Evolutionary conservation across 2,797 vertebrate genomes (phyloP), one percentile per base, ranked within the genome.

Genomic region (Apogon hyalosoma): DNA sequence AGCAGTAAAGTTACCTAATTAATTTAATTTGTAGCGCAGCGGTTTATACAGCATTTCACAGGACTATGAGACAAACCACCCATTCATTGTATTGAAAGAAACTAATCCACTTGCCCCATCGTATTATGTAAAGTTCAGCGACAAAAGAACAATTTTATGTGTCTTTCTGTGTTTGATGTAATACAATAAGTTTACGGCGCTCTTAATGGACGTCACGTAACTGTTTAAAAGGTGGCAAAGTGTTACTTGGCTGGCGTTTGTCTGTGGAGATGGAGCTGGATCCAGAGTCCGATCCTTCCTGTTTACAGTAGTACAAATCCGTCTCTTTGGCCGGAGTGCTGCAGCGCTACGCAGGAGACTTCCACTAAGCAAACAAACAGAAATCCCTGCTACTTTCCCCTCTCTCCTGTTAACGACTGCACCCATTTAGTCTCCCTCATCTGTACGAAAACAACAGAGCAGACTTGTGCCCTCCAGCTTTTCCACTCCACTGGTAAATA

Each of bases 361-460:
- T 77, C 56, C 31, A 45, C 79, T 75, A 77, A 82, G 80, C 82
- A 89, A 90, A 90, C 87, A 91, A 89, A 88, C 85, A 86, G 55
- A 63, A 56, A 80, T 72, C 84, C 67, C 64, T 67, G 71, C 85
- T 79, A 79, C 77, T 85, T 81, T 81, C 75, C 83, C 40, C 72
- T 84, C 71, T 41, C 78, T 73, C 55, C 78, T 64, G 53, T 81
- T 84, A 79, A 85, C 77, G 41, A 77, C 80, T 78, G 64, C 7
- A 7, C 76, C 72, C 73, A 84, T 85, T 87, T 78, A 57, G 78
- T 79, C 73, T 78, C 73, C 65, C 73, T 77, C 78, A 73, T 87
- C 77, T 87, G 74, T 53, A 61, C 77, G 72, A 73, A 73, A 86
- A 88, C 86, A 88, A 86, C 83, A 80, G 50, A 80, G 64, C 63